Base-by-base conservation (phyloP, 2,888 invertebrate genomes). In the Eueremaeus valkanovi region DNA sequence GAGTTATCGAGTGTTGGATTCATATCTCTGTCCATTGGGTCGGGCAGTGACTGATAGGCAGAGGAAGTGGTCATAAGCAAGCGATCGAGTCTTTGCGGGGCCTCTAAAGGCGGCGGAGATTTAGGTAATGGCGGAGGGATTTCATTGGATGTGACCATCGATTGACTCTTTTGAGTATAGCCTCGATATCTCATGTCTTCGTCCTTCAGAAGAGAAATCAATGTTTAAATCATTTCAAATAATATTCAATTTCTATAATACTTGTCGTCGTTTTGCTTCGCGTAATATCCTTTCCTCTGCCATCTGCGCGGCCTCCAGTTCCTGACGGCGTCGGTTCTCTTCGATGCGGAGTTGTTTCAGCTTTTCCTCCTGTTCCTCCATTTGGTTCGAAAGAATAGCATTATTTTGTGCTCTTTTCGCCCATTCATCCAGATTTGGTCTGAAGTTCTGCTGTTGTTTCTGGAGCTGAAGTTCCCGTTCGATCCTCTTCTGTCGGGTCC, bases 241-340 rank as follows among this genome's bases (percentile, higher is more conserved):
- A 21, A 27, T 31, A 29, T 21, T 31, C 31, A 68, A 33, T 24
- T 33, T 73, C 27, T 70, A 3, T n/a, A 42, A 61, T 78, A 81
- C 83, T 78, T 83, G 81, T 78, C 85, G 81, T 58, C 85, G 82
- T 42, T 83, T 83, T 72, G 85, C 85, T 78, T 84, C 85, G 31
- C 84, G 78, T 51, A 85, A 78, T 40, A 84, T 79, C 49, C 81
- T 80, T 79, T 84, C 82, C 81, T 86, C 84, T 73, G 85, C 86
- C 78, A 84, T 83, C 36, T 83, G 80, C 40, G 82, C 80, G 16
- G 81, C 82, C 79, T 83, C 82, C 74, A 84, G 79, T 78, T 84
- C 83, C 76, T 82, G 81, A 51, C 82, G 80, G 73, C 80, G 78
- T 45, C 80, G 80, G 40, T 82, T 75, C 76, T 84, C 84, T 70